Conservation (phyloP, 2,113 vertebrate species). For the Alligator mississippiensis region DNA sequence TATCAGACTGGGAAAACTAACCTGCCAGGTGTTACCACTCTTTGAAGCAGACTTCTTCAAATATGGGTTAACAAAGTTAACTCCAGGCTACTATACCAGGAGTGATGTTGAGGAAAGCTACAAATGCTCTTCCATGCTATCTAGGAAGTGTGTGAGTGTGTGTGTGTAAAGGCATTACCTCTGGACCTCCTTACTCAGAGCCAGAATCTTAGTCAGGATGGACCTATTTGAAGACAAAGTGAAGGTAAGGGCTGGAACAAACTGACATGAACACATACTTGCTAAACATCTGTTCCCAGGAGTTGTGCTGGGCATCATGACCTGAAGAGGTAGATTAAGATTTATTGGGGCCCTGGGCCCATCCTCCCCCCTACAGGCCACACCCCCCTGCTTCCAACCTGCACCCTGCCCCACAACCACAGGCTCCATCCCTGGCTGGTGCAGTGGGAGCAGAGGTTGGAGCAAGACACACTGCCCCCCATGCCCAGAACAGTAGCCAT, state of each 20-base stretch:
- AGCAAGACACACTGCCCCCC: too few relatives aligned
- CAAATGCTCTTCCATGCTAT: neutral
- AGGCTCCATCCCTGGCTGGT: too few relatives aligned
- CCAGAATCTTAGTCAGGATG: neutral
- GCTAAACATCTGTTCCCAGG: neutral
- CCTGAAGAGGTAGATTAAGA: too few relatives aligned
- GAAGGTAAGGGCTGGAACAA: neutral
- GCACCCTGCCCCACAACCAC: too few relatives aligned
- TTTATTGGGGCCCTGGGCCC: too few relatives aligned
- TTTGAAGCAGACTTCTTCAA: neutral
- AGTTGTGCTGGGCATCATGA: neutral
- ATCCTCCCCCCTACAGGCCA: too few relatives aligned
- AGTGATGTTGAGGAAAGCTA: neutral
- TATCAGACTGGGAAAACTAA: neutral
- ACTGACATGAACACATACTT: neutral
- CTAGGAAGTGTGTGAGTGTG: too few relatives aligned
- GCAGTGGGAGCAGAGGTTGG: too few relatives aligned
- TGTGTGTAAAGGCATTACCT: neutral
- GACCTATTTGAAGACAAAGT: neutral
- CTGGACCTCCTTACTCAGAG: neutral
- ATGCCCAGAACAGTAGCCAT: too few relatives aligned
- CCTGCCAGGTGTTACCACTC: too few relatives aligned
- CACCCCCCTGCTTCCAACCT: too few relatives aligned
- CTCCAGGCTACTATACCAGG: neutral
- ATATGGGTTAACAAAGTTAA: neutral